Evolutionary conservation across 2,797 vertebrate genomes (phyloP).

Genomic region (Mus minutoides): DNA sequence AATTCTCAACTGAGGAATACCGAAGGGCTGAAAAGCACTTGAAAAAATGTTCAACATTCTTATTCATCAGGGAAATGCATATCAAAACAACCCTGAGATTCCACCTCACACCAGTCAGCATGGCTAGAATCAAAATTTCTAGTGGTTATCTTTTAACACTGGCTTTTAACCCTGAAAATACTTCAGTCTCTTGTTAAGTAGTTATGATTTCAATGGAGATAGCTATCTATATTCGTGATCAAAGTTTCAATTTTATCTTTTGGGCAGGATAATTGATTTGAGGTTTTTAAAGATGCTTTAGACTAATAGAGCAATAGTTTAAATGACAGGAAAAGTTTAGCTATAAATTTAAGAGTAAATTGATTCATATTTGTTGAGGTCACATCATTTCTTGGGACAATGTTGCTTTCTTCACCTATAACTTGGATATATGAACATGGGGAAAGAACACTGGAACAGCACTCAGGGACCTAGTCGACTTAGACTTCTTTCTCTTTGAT

Average conservation of each 20-base stretch:
- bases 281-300: neutral
- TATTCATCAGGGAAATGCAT: too few species aligned
- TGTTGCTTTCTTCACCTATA: constrained; percentile 41
- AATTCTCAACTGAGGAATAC: too few species aligned
- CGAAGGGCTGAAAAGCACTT: too few species aligned
- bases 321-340: constrained; percentile 36
- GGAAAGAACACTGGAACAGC: neutral
- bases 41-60: too few species aligned
- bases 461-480: neutral
- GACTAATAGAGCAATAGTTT: constrained; percentile 13
- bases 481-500: constrained; percentile 15
- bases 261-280: neutral
- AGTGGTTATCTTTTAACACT: neutral
- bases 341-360: neutral
- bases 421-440: neutral
- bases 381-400: constrained; percentile 37
- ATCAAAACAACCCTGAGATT: too few species aligned
- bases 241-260: constrained; percentile 46
- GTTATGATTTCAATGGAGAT: constrained; percentile 41
- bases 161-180: constrained; percentile 16
- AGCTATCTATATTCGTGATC: neutral
- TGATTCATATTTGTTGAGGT: constrained; percentile 4
- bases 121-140: too few species aligned
- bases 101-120: too few species aligned
- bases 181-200: neutral